phyloP scores from a whole-genome alignment of 2,113 vertebrate species.

The Pluvianellus socialis region DNA sequence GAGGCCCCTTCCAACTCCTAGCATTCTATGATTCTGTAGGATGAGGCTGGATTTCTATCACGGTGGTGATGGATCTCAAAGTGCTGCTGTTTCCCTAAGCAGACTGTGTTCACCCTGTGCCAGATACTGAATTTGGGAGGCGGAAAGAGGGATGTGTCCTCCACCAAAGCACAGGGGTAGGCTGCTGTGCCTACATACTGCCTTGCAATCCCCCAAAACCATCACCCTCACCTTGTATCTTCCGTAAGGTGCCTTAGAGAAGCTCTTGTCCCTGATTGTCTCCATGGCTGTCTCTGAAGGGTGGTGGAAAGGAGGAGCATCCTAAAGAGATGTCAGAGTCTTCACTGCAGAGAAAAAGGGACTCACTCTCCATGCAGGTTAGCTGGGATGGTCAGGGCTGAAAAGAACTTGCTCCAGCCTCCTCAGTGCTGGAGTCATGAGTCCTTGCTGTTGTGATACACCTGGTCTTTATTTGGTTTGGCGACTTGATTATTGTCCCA shows the following conservation, averaged over 20 bases:
- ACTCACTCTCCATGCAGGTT: accelerated
- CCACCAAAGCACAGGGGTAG: background rate
- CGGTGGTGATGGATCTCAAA: accelerated
- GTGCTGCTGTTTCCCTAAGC: background rate
- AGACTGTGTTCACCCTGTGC: background rate
- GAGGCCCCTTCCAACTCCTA: no score
- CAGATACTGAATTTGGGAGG: background rate
- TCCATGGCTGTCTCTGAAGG: background rate
- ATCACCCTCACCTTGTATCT: background rate
- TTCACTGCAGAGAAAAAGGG: background rate
- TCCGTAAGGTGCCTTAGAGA: background rate
- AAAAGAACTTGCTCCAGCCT: background rate
- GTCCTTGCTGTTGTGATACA: accelerated
- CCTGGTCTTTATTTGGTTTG: accelerated
- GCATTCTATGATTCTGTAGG: background rate
- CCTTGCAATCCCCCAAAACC: background rate
- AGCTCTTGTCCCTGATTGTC: background rate
- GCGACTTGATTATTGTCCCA: background rate
- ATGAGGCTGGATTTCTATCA: background rate
- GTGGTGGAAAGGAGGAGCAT: background rate
- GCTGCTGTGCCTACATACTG: background rate
- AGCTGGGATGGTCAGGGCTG: background rate
- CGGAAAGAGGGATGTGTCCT: accelerated
- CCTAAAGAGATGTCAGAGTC: background rate
- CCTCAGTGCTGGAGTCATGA: accelerated